A percentile compares a stretch with the other conserved stretches of the same genome.
phyloP scores from a whole-genome alignment of 2,113 vertebrate species.

The Emydura subglobosa region DNA sequence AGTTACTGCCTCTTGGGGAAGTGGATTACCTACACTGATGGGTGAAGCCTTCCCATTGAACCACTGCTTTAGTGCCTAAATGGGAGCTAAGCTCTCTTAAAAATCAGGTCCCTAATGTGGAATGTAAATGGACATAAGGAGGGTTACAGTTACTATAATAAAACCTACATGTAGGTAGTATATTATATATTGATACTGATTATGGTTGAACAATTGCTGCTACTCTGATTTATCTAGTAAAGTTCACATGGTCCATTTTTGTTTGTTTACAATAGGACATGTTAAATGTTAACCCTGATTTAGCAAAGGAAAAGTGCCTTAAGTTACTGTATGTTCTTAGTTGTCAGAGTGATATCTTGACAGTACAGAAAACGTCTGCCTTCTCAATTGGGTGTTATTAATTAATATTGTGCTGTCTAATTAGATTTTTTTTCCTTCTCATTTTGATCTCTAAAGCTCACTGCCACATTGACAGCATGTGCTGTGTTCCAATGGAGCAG shows the following conservation, averaged over 20 bases:
- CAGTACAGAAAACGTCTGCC: slow-evolving; percentile 24
- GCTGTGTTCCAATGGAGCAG: slow-evolving; percentile 6
- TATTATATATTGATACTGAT: background rate
- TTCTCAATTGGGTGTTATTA: slow-evolving; percentile 35
- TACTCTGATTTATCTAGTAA: background rate
- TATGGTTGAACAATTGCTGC: background rate
- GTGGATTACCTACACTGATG: background rate
- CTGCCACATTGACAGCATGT: slow-evolving; percentile 17
- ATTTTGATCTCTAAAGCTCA: slow-evolving; percentile 46
- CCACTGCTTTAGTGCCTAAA: background rate
- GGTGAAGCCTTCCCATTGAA: background rate
- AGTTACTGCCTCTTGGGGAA: background rate
- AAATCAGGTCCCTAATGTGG: fast-evolving
- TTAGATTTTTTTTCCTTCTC: slow-evolving; percentile 28
- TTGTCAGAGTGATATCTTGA: background rate
- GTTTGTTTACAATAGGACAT: background rate
- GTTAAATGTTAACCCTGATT: background rate
- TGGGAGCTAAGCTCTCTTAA: background rate
- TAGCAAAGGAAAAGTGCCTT: background rate
- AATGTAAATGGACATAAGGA: background rate
- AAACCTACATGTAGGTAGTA: background rate
- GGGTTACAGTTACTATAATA: background rate
- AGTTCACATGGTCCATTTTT: background rate
- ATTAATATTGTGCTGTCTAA: slow-evolving; percentile 65
- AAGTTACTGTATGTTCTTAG: background rate